These are phyloP conservation scores for Artemia sinica DNA, from an alignment of 2,888 invertebrate genomes.

Conservation along the genomic window DNA sequence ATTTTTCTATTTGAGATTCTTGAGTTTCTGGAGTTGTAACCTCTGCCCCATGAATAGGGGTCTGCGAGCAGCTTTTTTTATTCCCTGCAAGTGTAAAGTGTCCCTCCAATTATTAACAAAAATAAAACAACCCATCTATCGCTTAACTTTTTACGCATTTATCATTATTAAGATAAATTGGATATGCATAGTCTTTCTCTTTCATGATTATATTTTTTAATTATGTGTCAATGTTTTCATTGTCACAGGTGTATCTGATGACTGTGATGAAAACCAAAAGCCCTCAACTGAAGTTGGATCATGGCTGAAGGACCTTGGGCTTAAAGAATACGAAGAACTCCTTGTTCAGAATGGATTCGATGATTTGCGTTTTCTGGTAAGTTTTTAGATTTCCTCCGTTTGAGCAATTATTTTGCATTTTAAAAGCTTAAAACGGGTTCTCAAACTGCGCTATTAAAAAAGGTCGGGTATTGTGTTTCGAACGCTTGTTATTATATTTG, in stretches of 20 bases:
- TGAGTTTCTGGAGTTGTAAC: too few relatives aligned
- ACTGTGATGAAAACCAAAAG: constrained; percentile 25
- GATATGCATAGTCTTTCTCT: too few relatives aligned
- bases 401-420: background rate
- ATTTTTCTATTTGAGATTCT: too few relatives aligned
- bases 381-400: constrained; percentile 31
- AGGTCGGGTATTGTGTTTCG: background rate
- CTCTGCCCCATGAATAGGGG: too few relatives aligned
- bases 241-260: background rate
- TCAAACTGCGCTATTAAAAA: background rate
- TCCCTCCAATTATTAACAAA: too few relatives aligned
- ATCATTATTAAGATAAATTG: too few relatives aligned
- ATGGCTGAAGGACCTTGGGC: constrained; percentile 56
- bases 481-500: background rate
- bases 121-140: too few relatives aligned
- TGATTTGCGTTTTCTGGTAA: constrained; percentile 76
- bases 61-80: too few relatives aligned
- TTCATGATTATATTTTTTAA: too few relatives aligned
- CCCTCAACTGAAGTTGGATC: constrained; percentile 48
- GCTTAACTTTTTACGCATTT: too few relatives aligned
- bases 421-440: background rate
- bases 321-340: constrained; percentile 65
- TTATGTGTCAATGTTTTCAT: too few relatives aligned
- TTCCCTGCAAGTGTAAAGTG: too few relatives aligned
- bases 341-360: constrained; percentile 76